These are phyloP conservation scores for Eulemur macaco DNA, from an alignment of 2,113 vertebrate species.

Conservation along the genomic window DNA sequence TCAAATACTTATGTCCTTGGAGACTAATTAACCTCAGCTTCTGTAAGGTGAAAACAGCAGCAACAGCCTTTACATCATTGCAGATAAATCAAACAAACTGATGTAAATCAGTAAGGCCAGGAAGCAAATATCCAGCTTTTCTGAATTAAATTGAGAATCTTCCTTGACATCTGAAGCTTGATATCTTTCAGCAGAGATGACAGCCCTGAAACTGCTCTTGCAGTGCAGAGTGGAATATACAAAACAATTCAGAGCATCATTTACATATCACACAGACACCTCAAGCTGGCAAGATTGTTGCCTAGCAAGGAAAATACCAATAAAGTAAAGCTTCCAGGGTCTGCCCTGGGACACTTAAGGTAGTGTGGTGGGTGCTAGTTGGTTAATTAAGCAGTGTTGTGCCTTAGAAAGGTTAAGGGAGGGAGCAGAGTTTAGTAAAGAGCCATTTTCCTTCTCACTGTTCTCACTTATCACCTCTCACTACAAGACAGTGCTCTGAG, in stretches of 20 bases:
- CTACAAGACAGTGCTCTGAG: slow-evolving; percentile 52
- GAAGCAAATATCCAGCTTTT: slow-evolving; percentile 64
- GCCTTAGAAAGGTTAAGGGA: slow-evolving; percentile 53
- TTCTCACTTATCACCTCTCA: slow-evolving; percentile 60
- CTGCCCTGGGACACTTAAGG: neutral
- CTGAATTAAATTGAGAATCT: slow-evolving; percentile 64
- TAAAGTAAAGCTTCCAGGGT: neutral
- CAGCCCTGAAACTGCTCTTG: slow-evolving; percentile 55
- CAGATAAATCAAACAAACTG: slow-evolving; percentile 55
- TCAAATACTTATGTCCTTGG: neutral
- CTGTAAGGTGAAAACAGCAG: neutral
- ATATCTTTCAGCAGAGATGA: slow-evolving; percentile 72
- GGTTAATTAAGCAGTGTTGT: slow-evolving; percentile 42
- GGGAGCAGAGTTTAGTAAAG: neutral
- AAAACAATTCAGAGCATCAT: slow-evolving; percentile 42
- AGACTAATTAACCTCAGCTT: slow-evolving; percentile 55
- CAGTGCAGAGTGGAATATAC: slow-evolving; percentile 36
- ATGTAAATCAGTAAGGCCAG: slow-evolving; percentile 43
- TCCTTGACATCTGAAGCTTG: slow-evolving; percentile 70
- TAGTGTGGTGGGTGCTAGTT: neutral
- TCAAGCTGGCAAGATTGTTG: slow-evolving; percentile 51
- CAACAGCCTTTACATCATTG: neutral
- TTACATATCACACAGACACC: slow-evolving; percentile 69
- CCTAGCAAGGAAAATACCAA: slow-evolving; percentile 65
- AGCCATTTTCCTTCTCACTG: slow-evolving; percentile 51